These are phyloP conservation scores for Bos indicus DNA, from an alignment of 2,113 vertebrate species.

Conservation along the genomic window DNA sequence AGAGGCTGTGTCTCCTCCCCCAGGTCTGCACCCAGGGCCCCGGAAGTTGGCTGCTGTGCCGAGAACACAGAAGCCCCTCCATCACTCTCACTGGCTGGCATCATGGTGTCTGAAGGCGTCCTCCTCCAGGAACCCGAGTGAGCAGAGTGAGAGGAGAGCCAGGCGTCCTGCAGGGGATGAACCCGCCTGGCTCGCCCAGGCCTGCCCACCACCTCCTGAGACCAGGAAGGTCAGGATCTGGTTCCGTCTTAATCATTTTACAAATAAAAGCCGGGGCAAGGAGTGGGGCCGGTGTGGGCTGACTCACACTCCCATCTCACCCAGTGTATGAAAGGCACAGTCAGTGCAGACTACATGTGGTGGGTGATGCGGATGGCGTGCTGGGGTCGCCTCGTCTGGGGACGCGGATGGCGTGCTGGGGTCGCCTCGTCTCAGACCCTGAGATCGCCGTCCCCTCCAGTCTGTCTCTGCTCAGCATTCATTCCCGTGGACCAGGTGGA, in stretches of 20 bases:
- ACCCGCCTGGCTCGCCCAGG: accelerated
- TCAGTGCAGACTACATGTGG: accelerated
- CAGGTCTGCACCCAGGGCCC: accelerated
- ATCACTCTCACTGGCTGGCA: accelerated
- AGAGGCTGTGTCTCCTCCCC: not conserved
- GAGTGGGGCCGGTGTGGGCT: accelerated
- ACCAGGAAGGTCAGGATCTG: too few species aligned
- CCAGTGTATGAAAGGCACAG: not conserved
- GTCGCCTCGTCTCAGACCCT: not conserved
- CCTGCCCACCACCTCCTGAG: not conserved
- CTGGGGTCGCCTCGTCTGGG: not conserved
- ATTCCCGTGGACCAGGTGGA: not conserved
- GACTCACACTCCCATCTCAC: accelerated
- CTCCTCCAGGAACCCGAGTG: accelerated
- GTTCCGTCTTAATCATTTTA: not conserved
- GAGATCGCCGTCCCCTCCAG: not conserved
- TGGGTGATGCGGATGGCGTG: accelerated
- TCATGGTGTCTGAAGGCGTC: not conserved
- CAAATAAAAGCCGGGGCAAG: not conserved
- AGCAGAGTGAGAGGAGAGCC: accelerated
- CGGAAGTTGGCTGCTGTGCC: accelerated
- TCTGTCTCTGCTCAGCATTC: not conserved
- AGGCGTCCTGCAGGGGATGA: accelerated
- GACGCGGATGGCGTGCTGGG: accelerated
- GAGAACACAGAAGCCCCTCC: not conserved